phyloP scores from a whole-genome alignment of 1,140 invertebrate species.

The Dreissena rostriformis region DNA sequence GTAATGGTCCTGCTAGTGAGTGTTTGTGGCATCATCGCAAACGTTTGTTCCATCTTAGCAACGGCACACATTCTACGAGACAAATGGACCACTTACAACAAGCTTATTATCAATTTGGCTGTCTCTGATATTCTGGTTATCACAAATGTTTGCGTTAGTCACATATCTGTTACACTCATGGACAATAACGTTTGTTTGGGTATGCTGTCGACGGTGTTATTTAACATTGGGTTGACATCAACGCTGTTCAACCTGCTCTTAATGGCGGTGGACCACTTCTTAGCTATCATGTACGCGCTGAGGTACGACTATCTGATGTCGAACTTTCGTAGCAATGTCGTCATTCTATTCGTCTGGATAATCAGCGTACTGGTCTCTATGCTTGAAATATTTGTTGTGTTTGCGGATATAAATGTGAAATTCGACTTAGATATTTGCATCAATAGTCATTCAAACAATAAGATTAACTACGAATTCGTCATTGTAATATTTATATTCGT shows the following conservation, averaged over 20 bases:
- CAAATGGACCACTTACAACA: constrained; percentile 61
- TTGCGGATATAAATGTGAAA: neutral
- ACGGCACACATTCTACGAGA: constrained; percentile 54
- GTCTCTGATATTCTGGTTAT: constrained; percentile 68
- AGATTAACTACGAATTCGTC: constrained; percentile 63
- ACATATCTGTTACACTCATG: constrained; percentile 3
- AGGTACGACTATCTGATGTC: constrained; percentile 87
- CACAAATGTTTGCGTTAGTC: constrained; percentile 45
- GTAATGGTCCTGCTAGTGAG: constrained; percentile 1
- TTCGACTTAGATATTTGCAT: constrained; percentile 68
- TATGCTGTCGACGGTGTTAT: neutral
- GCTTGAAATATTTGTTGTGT: constrained; percentile 66
- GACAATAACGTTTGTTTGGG: neutral
- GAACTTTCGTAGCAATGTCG: constrained; percentile 85
- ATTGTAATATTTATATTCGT: constrained; percentile 79
- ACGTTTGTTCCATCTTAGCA: constrained; percentile 62
- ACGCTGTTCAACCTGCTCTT: constrained; percentile 86
- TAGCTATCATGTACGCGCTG: constrained; percentile 92
- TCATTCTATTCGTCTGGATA: constrained; percentile 86
- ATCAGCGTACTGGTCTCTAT: constrained; percentile 83
- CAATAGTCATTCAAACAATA: constrained; percentile 77
- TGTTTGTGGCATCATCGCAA: constrained; percentile 58
- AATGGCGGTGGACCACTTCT: constrained; percentile 88
- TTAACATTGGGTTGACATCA: constrained; percentile 73
- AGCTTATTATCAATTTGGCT: constrained; percentile 69